Evolutionary conservation across 2,797 vertebrate genomes (phyloP).

Genomic region (Rousettus madagascariensis): DNA sequence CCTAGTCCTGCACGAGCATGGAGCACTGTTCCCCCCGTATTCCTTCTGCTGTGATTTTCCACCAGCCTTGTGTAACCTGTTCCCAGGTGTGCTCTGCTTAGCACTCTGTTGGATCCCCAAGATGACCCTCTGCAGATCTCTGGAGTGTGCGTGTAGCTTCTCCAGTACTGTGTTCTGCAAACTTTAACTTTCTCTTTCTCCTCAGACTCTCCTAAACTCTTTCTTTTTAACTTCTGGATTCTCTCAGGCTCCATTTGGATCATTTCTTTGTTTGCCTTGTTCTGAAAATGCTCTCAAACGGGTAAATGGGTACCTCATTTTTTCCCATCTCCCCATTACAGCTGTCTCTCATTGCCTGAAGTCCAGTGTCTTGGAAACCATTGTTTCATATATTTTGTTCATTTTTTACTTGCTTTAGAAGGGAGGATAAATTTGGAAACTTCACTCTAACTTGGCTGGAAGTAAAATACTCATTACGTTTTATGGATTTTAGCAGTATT

Average conservation of each 20-base stretch:
- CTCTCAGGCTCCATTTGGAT: not conserved
- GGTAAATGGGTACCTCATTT: not conserved
- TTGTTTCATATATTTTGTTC: not conserved
- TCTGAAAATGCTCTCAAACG: not conserved
- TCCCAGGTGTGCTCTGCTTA: not conserved
- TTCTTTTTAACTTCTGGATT: not conserved
- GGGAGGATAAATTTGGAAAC: not conserved
- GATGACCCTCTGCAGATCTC: too few relatives aligned
- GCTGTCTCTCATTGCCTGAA: not conserved
- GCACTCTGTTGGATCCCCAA: not conserved
- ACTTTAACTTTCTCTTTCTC: not conserved
- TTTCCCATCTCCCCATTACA: not conserved
- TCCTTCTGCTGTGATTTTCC: not conserved
- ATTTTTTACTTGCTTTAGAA: not conserved
- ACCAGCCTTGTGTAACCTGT: not conserved
- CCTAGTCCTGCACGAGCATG: not conserved
- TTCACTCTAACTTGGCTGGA: not conserved
- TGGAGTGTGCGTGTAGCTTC: rapidly evolving
- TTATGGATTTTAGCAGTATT: not conserved
- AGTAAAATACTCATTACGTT: not conserved
- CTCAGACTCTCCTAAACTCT: not conserved
- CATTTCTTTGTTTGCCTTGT: not conserved
- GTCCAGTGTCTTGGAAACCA: not conserved
- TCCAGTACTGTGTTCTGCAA: not conserved
- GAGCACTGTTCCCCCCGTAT: not conserved